Percentiles rank a stretch among this genome's conserved stretches.
These are phyloP conservation scores for Rosalia funebris DNA, from an alignment of 2,888 invertebrate genomes.

Conservation along the genomic window DNA sequence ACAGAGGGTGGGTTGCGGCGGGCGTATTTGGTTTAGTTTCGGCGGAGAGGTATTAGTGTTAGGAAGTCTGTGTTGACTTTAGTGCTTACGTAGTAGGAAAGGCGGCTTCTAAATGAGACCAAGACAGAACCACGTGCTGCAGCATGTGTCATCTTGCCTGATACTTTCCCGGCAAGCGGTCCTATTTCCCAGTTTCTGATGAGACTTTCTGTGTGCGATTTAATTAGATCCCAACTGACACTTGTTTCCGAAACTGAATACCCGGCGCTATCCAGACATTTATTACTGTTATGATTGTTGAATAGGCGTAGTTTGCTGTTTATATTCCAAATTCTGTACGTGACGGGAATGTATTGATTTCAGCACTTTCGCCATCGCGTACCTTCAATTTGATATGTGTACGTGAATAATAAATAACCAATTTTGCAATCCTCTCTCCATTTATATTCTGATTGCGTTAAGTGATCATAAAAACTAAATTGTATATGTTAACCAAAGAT, in stretches of 20 bases:
- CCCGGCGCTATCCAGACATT: conserved; percentile 11
- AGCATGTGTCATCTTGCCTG: conserved; percentile 16
- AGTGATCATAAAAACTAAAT: too few relatives aligned
- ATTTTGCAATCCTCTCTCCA: too few relatives aligned
- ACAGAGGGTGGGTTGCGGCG: conserved; percentile 28
- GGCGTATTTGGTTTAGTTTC: conserved; percentile 36
- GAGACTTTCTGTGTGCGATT: conserved; percentile 31
- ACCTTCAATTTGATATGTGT: too few relatives aligned
- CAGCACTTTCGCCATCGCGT: too few relatives aligned
- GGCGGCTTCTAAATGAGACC: conserved; percentile 8
- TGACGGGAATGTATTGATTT: conserved; percentile 1
- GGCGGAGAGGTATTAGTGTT: conserved; percentile 42
- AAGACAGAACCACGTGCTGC: conserved; percentile 17
- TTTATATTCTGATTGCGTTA: too few relatives aligned
- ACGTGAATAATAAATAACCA: too few relatives aligned
- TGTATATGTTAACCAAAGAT: too few relatives aligned
- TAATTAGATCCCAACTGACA: conserved; percentile 34
- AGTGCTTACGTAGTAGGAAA: conserved; percentile 8
- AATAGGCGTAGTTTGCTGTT: conserved; percentile 3
- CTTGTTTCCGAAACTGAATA: conserved; percentile 23
- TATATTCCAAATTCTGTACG: conserved; percentile 8
- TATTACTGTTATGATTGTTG: conserved; percentile 14
- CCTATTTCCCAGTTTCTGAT: conserved; percentile 25
- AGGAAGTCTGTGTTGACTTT: conserved; percentile 21
- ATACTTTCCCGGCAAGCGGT: conserved; percentile 12